Percentiles rank a stretch among this genome's conserved stretches.
These are phyloP conservation scores for Lagopus leucura DNA, from an alignment of 2,113 vertebrate genomes.

Conservation along the genomic window DNA sequence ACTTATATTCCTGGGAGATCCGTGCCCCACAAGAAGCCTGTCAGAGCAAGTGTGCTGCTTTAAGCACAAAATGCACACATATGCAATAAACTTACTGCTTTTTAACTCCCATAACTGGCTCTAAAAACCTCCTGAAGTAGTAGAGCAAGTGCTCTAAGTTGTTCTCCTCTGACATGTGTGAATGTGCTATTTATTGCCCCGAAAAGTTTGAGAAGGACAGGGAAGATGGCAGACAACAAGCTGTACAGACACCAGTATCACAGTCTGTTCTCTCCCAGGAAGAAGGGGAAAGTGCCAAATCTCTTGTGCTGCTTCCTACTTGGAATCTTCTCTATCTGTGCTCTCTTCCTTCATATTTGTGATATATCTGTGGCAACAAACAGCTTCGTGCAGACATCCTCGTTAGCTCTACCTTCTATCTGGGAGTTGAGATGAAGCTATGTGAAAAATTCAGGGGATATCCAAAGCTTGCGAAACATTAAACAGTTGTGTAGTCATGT, in stretches of 20 bases:
- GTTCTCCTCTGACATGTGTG: background rate
- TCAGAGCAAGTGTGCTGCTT: background rate
- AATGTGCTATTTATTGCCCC: background rate
- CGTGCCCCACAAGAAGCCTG: background rate
- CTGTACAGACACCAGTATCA: background rate
- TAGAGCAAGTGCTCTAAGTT: background rate
- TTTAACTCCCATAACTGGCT: constrained; percentile 2
- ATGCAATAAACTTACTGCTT: constrained; percentile 21
- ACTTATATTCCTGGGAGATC: background rate
- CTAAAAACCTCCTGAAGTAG: background rate
- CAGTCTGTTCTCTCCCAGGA: background rate
- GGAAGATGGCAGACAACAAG: background rate
- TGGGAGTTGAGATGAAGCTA: background rate
- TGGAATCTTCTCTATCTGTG: background rate
- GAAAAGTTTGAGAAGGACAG: background rate
- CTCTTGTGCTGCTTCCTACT: background rate
- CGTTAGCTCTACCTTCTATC: background rate
- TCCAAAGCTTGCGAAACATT: background rate
- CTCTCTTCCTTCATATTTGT: background rate
- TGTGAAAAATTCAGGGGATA: background rate
- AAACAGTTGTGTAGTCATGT: background rate
- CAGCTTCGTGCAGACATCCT: background rate
- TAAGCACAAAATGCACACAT: background rate
- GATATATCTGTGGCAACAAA: background rate
- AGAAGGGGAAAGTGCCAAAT: background rate